Conservation (phyloP, 2,888 invertebrate genomes). For the Tortrix viridana region DNA sequence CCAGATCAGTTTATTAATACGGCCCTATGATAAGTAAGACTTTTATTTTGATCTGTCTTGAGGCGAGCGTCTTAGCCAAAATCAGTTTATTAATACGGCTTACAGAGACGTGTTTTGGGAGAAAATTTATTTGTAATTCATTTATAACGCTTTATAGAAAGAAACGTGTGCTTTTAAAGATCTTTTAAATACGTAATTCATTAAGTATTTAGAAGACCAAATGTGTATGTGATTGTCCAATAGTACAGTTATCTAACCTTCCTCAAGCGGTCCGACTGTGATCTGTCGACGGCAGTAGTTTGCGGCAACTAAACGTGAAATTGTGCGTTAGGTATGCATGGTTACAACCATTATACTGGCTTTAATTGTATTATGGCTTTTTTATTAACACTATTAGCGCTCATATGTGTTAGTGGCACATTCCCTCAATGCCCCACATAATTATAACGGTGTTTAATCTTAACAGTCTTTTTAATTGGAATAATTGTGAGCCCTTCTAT, state of each 20-base stretch:
- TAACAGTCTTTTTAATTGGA: neutral
- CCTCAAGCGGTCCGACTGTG: conserved; percentile 43
- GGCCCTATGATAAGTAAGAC: too few species aligned
- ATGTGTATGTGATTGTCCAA: conserved; percentile 47
- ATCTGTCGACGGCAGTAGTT: conserved; percentile 43
- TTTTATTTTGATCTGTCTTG: too few species aligned
- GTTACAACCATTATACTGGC: conserved; percentile 38
- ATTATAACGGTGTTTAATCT: conserved; percentile 1
- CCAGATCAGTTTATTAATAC: too few species aligned
- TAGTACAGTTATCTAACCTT: conserved; percentile 47
- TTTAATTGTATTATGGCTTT: conserved; percentile 36
- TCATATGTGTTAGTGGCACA: conserved; percentile 26
- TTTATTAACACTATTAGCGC: conserved; percentile 33
- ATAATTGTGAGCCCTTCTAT: neutral
- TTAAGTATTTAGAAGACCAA: conserved; percentile 54
- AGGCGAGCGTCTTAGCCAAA: too few species aligned
- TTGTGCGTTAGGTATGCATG: conserved; percentile 32
- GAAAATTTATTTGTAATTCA: too few species aligned
- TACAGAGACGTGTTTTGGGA: too few species aligned
- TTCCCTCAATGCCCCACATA: conserved; percentile 17
- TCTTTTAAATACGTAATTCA: conserved; percentile 47
- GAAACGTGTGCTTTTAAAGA: too few species aligned
- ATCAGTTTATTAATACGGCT: too few species aligned
- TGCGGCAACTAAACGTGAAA: conserved; percentile 43
- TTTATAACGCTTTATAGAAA: too few species aligned